These are phyloP conservation scores for Trogon melanurus DNA, from an alignment of 2,113 vertebrate species.

Conservation along the genomic window DNA sequence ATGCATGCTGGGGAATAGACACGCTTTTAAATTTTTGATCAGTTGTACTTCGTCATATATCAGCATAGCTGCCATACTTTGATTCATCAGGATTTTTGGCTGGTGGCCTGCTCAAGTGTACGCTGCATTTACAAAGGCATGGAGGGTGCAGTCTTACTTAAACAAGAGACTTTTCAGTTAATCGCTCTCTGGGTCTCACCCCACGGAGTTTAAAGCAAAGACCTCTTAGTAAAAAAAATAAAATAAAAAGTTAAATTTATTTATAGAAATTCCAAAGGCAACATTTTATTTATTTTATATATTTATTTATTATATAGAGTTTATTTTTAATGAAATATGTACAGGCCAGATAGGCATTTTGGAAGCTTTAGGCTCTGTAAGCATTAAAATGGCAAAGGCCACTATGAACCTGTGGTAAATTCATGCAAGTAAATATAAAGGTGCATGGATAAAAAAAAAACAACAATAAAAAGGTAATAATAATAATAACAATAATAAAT, in stretches of 20 bases:
- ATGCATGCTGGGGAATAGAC: conserved; percentile 86
- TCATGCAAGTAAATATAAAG: conserved; percentile 81
- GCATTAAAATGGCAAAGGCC: conserved; percentile 80
- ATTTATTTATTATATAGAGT: conserved; percentile 93
- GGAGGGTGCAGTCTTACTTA: conserved; percentile 80
- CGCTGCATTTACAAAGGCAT: conserved; percentile 81
- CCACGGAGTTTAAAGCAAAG: conserved; percentile 82
- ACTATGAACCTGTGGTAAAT: conserved; percentile 84
- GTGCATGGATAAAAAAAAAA: conserved; percentile 75
- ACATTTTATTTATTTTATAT: conserved; percentile 94
- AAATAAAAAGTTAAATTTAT: conserved; percentile 85
- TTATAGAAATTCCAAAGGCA: conserved; percentile 91
- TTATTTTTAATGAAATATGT: conserved; percentile 93
- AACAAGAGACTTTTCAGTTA: conserved; percentile 81
- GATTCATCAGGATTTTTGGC: conserved; percentile 79
- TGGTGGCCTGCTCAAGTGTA: conserved; percentile 80
- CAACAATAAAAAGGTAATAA: conserved; percentile 53
- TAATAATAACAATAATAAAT: conserved; percentile 53
- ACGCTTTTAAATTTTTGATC: conserved; percentile 83
- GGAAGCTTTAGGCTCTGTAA: conserved; percentile 88
- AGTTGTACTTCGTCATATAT: conserved; percentile 80
- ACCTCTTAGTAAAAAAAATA: conserved; percentile 81
- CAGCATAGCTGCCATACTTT: conserved; percentile 81
- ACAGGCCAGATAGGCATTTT: conserved; percentile 90
- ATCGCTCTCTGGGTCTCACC: conserved; percentile 73